Conservation (phyloP, 2,797 vertebrate species). For the Agapornis canus region DNA sequence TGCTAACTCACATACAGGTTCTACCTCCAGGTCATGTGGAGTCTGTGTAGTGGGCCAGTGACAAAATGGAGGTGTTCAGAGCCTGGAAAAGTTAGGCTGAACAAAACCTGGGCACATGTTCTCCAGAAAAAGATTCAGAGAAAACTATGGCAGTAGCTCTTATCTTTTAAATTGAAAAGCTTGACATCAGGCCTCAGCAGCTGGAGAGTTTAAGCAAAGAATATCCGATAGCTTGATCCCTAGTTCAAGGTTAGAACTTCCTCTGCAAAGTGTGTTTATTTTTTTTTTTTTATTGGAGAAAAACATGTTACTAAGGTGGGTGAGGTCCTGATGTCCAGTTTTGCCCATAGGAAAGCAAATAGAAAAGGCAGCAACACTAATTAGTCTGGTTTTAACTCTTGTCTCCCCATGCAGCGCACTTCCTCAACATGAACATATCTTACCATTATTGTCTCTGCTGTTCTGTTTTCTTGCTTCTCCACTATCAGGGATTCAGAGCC, state of each 20-base stretch:
- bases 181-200: background rate
- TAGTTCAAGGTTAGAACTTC: background rate
- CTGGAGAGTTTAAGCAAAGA: background rate
- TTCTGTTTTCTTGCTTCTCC: background rate
- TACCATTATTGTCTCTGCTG: background rate
- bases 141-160: background rate
- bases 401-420: background rate
- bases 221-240: background rate
- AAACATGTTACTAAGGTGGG: background rate
- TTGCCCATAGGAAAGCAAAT: background rate
- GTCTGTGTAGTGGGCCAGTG: background rate
- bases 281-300: background rate
- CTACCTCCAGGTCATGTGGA: background rate
- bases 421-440: accelerated
- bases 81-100: background rate
- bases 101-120: background rate
- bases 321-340: background rate
- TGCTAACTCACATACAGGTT: background rate
- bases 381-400: background rate
- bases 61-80: background rate
- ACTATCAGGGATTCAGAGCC: background rate
- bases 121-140: background rate
- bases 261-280: no score
- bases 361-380: background rate
- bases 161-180: background rate